A percentile compares a stretch with the other conserved stretches of the same genome.
phyloP scores from a whole-genome alignment of 2,888 invertebrate species.

The Caenorhabditis auriculariae region DNA sequence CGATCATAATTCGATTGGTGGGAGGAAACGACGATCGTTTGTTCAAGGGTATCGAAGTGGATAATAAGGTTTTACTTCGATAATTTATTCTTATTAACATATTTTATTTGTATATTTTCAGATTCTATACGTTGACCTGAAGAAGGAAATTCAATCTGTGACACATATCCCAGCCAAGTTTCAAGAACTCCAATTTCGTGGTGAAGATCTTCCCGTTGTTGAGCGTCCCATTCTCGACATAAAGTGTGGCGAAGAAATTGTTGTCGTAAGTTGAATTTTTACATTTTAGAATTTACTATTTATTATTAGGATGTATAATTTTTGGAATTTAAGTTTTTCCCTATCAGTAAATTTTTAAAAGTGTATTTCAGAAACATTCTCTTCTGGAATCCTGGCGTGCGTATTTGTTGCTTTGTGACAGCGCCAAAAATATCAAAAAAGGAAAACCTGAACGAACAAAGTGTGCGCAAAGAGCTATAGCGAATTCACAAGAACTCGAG shows the following conservation, averaged over 20 bases:
- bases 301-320: no score
- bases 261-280: constrained; percentile 12
- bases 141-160: constrained; percentile 4
- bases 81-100: no score
- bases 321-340: no score
- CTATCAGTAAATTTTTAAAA: no score
- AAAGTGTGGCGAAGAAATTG: constrained; percentile 5
- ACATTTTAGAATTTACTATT: constrained; percentile 13
- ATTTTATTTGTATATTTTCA: no score
- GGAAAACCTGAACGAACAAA: constrained; percentile 12
- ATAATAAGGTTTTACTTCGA: not conserved
- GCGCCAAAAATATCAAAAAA: constrained; percentile 7
- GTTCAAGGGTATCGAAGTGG: constrained; percentile 1
- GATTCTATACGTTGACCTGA: constrained; percentile 3
- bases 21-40: constrained; percentile 7
- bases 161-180: constrained; percentile 4
- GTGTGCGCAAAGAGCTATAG: constrained; percentile 17
- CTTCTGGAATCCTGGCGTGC: constrained; percentile 8
- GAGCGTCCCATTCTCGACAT: not conserved
- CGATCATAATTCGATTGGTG: constrained; percentile 6
- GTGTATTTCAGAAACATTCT: constrained; percentile 20
- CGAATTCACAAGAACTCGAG: constrained; percentile 15
- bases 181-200: constrained; percentile 7
- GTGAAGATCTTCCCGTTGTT: no score
- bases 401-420: constrained; percentile 8